phyloP scores from a whole-genome alignment of 2,797 vertebrate species.

The Clamator glandarius region DNA sequence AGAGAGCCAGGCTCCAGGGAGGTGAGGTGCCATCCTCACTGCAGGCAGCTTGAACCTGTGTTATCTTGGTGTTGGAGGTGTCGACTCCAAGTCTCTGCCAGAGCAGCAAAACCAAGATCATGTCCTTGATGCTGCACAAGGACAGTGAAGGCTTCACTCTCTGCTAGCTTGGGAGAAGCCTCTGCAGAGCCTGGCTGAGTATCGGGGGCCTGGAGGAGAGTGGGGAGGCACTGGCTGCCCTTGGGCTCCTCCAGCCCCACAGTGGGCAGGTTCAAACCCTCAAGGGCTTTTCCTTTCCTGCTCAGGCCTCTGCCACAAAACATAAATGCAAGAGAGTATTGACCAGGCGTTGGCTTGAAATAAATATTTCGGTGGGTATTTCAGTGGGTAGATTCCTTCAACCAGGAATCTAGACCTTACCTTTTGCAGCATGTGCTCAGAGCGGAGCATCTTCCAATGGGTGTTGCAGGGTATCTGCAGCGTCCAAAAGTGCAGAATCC shows the following conservation, averaged over 20 bases:
- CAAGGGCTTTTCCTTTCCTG: too few relatives aligned
- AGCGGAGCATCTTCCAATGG: fast-evolving
- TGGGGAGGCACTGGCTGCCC: background rate
- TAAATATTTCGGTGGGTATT: too few relatives aligned
- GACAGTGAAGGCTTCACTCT: too few relatives aligned
- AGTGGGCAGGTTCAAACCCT: too few relatives aligned
- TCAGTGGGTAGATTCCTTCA: background rate
- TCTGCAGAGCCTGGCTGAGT: too few relatives aligned
- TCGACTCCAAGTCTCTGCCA: background rate
- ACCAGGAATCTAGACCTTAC: background rate
- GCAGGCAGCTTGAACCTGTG: fast-evolving
- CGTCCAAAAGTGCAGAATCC: fast-evolving
- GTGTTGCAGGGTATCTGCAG: fast-evolving
- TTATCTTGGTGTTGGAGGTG: background rate
- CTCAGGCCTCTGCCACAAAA: background rate
- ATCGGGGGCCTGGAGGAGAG: background rate
- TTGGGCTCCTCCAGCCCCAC: background rate
- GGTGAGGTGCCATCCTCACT: background rate
- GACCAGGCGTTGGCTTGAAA: background rate
- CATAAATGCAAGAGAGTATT: background rate
- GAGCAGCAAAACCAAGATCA: background rate
- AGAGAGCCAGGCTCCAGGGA: fast-evolving
- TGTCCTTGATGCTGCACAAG: fast-evolving
- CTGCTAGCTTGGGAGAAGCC: background rate
- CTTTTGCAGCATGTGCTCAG: fast-evolving